Percentiles rank a stretch among this genome's conserved stretches.
Evolutionary conservation across 2,113 vertebrate genomes (phyloP).

Genomic region (Ictidomys tridecemlineatus): DNA sequence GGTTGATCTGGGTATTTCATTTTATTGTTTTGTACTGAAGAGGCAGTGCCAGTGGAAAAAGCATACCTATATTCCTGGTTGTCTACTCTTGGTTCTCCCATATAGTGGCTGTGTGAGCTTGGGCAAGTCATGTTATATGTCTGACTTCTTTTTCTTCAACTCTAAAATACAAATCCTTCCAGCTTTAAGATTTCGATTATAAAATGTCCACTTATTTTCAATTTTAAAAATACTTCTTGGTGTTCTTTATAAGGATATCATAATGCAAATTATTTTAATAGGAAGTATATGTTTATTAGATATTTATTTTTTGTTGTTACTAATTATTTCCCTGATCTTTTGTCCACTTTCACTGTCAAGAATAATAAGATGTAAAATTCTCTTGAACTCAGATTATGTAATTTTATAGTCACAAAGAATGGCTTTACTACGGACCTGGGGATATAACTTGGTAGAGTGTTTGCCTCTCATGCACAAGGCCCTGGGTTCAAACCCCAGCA

Average conservation of each 20-base stretch:
- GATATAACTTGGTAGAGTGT: too few relatives aligned
- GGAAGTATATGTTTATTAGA: neutral
- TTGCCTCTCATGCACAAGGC: too few relatives aligned
- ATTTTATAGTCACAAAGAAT: neutral
- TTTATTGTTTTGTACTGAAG: neutral
- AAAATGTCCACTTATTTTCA: neutral
- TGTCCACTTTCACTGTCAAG: neutral
- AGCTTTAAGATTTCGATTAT: neutral
- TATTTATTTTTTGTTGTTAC: constrained; percentile 2
- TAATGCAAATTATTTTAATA: constrained; percentile 28
- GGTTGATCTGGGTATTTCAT: neutral
- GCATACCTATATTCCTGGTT: too few relatives aligned
- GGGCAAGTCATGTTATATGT: neutral
- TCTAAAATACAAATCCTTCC: neutral
- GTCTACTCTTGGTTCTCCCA: neutral
- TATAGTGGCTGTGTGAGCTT: neutral
- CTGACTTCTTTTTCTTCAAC: neutral
- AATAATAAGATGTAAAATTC: neutral
- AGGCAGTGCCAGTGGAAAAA: neutral
- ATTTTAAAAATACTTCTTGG: constrained; percentile 12
- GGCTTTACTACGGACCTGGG: neutral
- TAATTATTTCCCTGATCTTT: neutral
- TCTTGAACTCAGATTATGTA: neutral
- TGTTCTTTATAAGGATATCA: neutral
- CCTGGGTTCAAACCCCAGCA: too few relatives aligned